Conservation (phyloP, 1,140 invertebrate genomes). For the Drosophila jambulina region DNA sequence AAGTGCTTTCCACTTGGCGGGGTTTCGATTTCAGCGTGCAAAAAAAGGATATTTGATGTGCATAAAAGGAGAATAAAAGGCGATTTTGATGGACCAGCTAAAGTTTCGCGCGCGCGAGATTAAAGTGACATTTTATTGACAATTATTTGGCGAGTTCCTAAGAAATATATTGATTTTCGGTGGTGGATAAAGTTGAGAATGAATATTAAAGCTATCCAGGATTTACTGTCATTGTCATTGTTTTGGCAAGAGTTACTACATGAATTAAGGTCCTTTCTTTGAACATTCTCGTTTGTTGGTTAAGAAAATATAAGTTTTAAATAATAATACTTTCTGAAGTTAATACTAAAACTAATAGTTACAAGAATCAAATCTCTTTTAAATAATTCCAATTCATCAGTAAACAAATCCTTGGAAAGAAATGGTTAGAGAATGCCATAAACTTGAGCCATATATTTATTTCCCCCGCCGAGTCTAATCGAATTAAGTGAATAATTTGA, state of each 20-base stretch:
- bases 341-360: neutral
- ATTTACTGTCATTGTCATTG: neutral
- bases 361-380: neutral
- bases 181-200: neutral
- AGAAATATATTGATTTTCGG: slow-evolving; percentile 1
- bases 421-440: slow-evolving; percentile 11
- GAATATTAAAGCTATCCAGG: neutral
- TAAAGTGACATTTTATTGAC: slow-evolving; percentile 21
- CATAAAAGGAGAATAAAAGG: slow-evolving; percentile 22
- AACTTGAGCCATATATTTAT: slow-evolving; percentile 4
- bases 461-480: slow-evolving; percentile 1
- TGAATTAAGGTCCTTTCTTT: neutral
- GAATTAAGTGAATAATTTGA: slow-evolving; percentile 28
- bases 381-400: slow-evolving; percentile 3
- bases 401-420: neutral
- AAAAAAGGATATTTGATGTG: slow-evolving; percentile 22
- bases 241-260: no score
- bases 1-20: slow-evolving; percentile 56
- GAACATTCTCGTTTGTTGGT: neutral
- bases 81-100: slow-evolving; percentile 24
- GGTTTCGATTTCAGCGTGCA: slow-evolving; percentile 39
- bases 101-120: slow-evolving; percentile 11
- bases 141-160: neutral
- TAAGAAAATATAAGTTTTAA: neutral
- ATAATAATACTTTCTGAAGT: neutral